Base-by-base conservation (phyloP, 2,888 invertebrate species). In the Agapostemon virescens region DNA sequence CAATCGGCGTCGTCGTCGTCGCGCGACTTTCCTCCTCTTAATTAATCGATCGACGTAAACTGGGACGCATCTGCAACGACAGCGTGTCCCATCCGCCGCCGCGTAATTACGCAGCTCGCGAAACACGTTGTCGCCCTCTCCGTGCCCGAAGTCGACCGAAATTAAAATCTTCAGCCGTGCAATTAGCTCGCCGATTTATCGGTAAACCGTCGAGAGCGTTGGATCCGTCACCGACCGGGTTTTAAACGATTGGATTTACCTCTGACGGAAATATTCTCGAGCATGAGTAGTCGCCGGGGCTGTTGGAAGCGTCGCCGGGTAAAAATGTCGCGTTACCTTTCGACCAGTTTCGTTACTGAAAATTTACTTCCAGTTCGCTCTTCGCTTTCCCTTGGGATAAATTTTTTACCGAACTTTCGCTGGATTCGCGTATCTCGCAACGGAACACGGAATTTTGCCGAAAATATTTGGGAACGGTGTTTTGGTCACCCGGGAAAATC, bases 21-120 rank as follows among this genome's bases (percentile, higher is more conserved):
- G n/a, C 9, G n/a, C n/a, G 63, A 63, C 63, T 63, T 71, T 42
- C 13, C 42, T n/a, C 23, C 61, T 42, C 23, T 71, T 71, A 71
- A 71, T 71, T 71, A 71, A 71, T 71, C 71, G 61, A 71, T 63
- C 61, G 63, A 42, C 71, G 42, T 33, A 55, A 71, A 71, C 26
- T 71, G 30, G 61, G 11, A 42, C 71, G 61, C 42, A 42, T 63
- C 45, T 45, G 70, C 30, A 17, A 40, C 58, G 58, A 58, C 58
- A 71, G 63, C 30, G 42, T 71, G 42, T 63, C 71, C 42, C 17
- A 42, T 71, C 9, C 26, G 42, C 33, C 58, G 9, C 7, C 36
- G 30, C 38, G 55, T 70, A 71, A 71, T 71, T 71, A 42, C 58
- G 38, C 58, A 4, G 58, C 55, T 36, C 23, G 38, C 55, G 55